A percentile compares a stretch with the other conserved stretches of the same genome.
Conservation (phyloP, 2,888 invertebrate genomes). For the Tenthredo amoena region DNA sequence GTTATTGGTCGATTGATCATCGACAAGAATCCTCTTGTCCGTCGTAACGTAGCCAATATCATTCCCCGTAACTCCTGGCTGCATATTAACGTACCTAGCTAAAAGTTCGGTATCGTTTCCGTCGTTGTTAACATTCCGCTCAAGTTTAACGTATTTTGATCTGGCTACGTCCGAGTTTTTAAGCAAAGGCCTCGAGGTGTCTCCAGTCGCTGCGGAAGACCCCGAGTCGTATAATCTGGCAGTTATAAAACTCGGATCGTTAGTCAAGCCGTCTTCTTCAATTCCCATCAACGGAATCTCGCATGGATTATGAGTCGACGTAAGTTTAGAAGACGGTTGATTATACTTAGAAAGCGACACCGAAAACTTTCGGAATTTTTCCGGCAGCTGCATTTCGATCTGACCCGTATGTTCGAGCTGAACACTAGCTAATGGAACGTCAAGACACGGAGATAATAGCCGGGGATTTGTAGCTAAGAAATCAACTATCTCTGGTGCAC, state of each 20-base stretch:
- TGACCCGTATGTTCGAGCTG: constrained; percentile 85
- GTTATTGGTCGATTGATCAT: background rate
- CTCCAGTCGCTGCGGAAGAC: background rate
- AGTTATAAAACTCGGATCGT: background rate
- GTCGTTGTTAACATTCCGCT: background rate
- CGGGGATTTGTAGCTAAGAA: constrained; percentile 89
- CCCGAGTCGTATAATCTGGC: background rate
- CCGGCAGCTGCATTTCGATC: constrained; percentile 79
- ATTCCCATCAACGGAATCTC: background rate
- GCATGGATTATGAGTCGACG: background rate
- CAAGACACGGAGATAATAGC: constrained; percentile 88
- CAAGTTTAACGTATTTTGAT: constrained; percentile 35
- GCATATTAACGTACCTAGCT: constrained; percentile 41
- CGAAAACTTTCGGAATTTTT: constrained; percentile 78
- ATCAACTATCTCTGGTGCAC: constrained; percentile 89
- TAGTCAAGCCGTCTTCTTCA: background rate
- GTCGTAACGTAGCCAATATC: background rate
- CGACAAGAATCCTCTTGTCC: background rate
- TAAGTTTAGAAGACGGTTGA: background rate
- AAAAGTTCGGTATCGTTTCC: background rate
- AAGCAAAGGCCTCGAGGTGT: constrained; percentile 1
- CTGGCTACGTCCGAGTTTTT: background rate
- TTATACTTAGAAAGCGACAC: constrained; percentile 61
- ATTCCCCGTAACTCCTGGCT: constrained; percentile 2
- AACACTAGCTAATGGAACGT: constrained; percentile 87